Evolutionary conservation across 1,140 invertebrate genomes (phyloP), one percentile per base, ranked within the genome.

Genomic region (Drosophila lacteicornis): DNA sequence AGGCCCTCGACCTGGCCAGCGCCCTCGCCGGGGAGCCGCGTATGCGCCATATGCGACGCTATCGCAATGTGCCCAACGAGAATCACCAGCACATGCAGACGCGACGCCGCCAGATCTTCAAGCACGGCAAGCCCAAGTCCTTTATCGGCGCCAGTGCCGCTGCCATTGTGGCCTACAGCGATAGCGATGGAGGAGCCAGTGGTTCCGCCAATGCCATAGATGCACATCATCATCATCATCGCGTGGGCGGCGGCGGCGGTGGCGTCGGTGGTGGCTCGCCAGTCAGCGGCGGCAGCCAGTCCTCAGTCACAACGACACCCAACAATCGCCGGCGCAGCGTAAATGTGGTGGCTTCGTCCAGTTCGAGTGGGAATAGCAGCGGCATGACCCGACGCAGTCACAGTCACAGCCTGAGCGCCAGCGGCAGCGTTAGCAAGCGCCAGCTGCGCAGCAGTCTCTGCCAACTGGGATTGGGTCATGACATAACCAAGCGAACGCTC

Each of bases 31-130:
- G 19, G 3, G 19, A 60, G 13, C 51, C 51, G 6, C 58, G 55
- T 1, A 68, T 60, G 11, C 82, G 79, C 0, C 82, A 82, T 12
- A 75, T 91, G 79, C 86, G 86, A 30, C 76, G 82, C 5, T 91
- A 83, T 65, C 82, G 79, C n/a, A 91, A 91, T 51, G 86, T 91
- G 12, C 90, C 90, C 49, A 91, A 91, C n/a, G 90, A 91, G 63
- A 91, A 91, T 69, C 86, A 88, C 15, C 80, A 80, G 22, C 81
- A 91, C 49, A 81, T 90, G 84, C 84, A 90, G 38, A 90, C 81
- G 12, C 86, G 81, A 1, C 75, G 71, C 0, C 84, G 85, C 1
- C 85, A 90, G 43, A 56, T 84, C 19, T 88, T 88, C 6, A 86
- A 82, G 68, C 79, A 66, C 12, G 53, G 17, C 27, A 87, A 77